Evolutionary conservation across 2,113 vertebrate genomes (phyloP).

Genomic region (Ciconia maguari): DNA sequence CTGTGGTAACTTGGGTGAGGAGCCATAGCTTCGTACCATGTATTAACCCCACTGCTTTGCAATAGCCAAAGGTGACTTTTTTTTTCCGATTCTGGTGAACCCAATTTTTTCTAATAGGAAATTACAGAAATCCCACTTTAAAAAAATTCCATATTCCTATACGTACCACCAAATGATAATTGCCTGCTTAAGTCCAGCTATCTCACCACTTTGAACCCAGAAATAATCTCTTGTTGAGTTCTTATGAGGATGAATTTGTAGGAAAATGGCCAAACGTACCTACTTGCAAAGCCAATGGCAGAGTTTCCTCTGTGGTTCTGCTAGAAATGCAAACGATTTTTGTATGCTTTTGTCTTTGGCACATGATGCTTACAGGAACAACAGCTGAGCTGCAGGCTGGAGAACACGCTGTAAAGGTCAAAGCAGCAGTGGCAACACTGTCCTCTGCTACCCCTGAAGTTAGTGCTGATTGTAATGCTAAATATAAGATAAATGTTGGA

Average conservation of each 20-base stretch:
- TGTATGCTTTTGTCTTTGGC: not conserved
- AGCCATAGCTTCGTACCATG: not conserved
- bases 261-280: not conserved
- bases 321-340: not conserved
- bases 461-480: not conserved
- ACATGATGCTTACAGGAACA: not conserved
- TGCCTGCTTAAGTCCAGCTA: not conserved
- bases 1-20: not conserved
- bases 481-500: not conserved
- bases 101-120: not conserved
- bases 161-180: not conserved
- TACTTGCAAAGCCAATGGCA: not conserved
- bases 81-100: not conserved
- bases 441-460: not conserved
- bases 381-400: not conserved
- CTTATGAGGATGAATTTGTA: not conserved
- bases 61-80: not conserved
- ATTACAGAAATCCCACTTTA: not conserved
- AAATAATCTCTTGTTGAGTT: not conserved
- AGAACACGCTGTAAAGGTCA: not conserved
- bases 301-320: not conserved
- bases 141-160: not conserved
- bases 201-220: not conserved
- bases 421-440: not conserved
- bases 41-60: not conserved